A percentile compares a stretch with the other conserved stretches of the same genome.
phyloP scores from a whole-genome alignment of 2,113 vertebrate genomes.

The Cavia aperea region DNA sequence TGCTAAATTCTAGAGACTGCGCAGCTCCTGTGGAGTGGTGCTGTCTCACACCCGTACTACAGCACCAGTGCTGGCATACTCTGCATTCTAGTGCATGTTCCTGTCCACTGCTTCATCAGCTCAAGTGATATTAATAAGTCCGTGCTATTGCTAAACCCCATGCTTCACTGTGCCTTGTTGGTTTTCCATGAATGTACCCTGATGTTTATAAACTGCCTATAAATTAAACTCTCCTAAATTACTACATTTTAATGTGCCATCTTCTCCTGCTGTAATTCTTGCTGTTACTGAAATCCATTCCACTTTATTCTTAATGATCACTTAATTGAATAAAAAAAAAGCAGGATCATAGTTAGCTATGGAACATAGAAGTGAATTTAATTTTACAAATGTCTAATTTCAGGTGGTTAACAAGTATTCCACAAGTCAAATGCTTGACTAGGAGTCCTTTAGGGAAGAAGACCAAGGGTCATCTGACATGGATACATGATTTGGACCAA shows the following conservation, averaged over 20 bases:
- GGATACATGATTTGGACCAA: not conserved
- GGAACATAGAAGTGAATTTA: conserved; percentile 19
- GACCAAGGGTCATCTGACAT: not conserved
- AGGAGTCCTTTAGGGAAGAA: not conserved
- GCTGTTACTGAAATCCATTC: not conserved
- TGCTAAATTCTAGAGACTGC: not conserved
- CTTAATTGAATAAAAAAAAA: not conserved
- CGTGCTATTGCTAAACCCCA: not conserved
- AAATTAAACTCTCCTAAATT: not conserved
- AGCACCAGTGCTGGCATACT: not conserved
- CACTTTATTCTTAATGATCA: not conserved
- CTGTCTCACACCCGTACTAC: not conserved
- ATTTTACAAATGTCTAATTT: not conserved
- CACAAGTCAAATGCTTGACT: not conserved
- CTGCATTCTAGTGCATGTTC: not conserved
- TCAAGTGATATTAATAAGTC: not conserved
- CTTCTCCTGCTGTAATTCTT: not conserved
- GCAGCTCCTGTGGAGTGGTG: not conserved
- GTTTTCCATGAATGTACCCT: not conserved
- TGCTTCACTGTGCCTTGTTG: not conserved
- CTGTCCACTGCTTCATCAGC: not conserved
- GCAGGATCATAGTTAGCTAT: not conserved
- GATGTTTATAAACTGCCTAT: not conserved
- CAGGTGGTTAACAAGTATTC: not conserved
- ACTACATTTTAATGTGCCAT: not conserved